phyloP scores from a whole-genome alignment of 2,888 invertebrate genomes.

The Troides oblongomaculatus region DNA sequence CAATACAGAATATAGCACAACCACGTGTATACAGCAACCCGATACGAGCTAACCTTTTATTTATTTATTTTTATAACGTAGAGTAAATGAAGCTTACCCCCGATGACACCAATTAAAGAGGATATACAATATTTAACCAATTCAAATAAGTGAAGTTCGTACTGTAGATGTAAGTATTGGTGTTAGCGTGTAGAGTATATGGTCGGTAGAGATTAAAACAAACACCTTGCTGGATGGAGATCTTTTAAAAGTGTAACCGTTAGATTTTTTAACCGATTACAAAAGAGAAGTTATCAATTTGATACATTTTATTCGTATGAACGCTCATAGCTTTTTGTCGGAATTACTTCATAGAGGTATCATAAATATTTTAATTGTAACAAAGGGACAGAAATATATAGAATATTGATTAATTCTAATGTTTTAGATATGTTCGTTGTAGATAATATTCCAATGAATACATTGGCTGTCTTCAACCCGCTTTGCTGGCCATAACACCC shows the following conservation, averaged over 20 bases:
- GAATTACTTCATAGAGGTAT: too few relatives aligned
- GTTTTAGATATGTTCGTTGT: too few relatives aligned
- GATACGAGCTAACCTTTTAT: slow-evolving; percentile 29
- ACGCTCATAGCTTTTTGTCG: too few relatives aligned
- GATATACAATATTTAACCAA: slow-evolving; percentile 47
- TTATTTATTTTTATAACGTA: slow-evolving; percentile 37
- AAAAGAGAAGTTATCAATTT: background rate
- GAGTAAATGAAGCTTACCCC: slow-evolving; percentile 50
- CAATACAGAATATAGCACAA: slow-evolving; percentile 10
- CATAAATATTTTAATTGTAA: too few relatives aligned
- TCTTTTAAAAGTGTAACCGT: slow-evolving; percentile 34
- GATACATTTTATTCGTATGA: too few relatives aligned
- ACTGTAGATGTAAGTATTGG: slow-evolving; percentile 55
- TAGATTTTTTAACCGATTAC: background rate
- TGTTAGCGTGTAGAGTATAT: slow-evolving; percentile 71
- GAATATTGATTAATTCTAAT: too few relatives aligned
- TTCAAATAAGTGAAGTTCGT: slow-evolving; percentile 44
- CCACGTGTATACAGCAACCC: slow-evolving; percentile 30
- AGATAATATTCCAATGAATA: too few relatives aligned
- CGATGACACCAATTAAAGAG: slow-evolving; percentile 63
- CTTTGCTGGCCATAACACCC: too few relatives aligned
- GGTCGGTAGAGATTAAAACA: slow-evolving; percentile 66
- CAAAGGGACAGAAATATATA: too few relatives aligned
- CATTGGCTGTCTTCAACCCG: too few relatives aligned
- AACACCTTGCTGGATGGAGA: slow-evolving; percentile 29